Evolutionary conservation across 2,113 vertebrate species (phyloP), one percentile per base, ranked within the genome.

Genomic region (Jacana jacana): DNA sequence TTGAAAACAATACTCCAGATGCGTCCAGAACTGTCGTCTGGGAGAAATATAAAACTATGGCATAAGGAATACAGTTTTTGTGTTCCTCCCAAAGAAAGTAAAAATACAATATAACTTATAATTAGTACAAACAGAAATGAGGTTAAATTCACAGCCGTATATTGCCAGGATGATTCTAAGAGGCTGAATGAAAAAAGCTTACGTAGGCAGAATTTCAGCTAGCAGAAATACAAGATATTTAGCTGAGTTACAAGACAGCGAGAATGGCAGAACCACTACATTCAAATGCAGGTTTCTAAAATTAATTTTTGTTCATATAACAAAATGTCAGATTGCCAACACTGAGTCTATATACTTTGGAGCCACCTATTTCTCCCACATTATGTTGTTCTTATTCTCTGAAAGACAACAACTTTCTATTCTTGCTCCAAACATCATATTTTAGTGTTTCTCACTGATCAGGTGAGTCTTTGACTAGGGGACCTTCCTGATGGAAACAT

Each of bases 71-170:
- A 72, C 55, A 68, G 17, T 17, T 83, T 88, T 75, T 94, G 60
- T 60, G 44, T 79, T 96, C 69, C 75, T 96, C 94, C 51, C 77
- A 80, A 66, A 96, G 73, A 93, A 97, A 95, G 86, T 76, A 91
- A 89, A 92, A 96, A 84, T 70, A 81, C 95, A 90, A 90, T 89
- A 66, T 46, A 92, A 91, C 81, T 89, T 83, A 75, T 78, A 91
- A 92, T 89, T 93, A 93, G 83, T 75, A 76, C 70, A 81, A 88
- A 92, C n/a, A 96, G 90, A 94, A 93, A 91, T 0, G 27, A 89
- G 91, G 88, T 96, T 94, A 96, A 91, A 93, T 87, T 89, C 92
- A 93, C 54, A 93, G 65, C 66, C 57, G 39, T 78, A 79, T 75
- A 81, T 81, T 92, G 93, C 57, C 77, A 92, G 81, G 84, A 65